Percentiles rank a stretch among this genome's conserved stretches.
Conservation (phyloP, 2,888 invertebrate genomes). For the Torymus auratus region DNA sequence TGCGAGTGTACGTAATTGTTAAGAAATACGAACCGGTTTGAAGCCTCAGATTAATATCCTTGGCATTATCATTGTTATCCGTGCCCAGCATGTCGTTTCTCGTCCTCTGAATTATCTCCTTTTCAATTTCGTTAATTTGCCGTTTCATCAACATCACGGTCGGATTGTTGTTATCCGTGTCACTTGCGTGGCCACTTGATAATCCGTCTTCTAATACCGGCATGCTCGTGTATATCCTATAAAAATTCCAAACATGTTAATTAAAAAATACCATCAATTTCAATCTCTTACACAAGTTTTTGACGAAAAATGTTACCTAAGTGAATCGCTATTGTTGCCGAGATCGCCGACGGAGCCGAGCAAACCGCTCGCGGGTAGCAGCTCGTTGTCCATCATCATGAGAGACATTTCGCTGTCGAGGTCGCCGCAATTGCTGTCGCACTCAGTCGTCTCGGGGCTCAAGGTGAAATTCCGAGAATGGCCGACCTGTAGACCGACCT, state of each 20-base stretch:
- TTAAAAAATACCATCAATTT: too few relatives aligned
- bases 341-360: conserved; percentile 78
- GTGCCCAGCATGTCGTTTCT: conserved; percentile 72
- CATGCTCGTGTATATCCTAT: conserved; percentile 85
- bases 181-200: conserved; percentile 95
- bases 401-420: conserved; percentile 90
- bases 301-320: conserved; percentile 72
- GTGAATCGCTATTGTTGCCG: conserved; percentile 81
- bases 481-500: conserved; percentile 82
- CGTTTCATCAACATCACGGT: conserved; percentile 82
- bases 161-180: conserved; percentile 92
- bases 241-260: too few relatives aligned
- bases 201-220: conserved; percentile 96
- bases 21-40: conserved; percentile 47
- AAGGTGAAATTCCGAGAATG: conserved; percentile 91
- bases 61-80: conserved; percentile 68
- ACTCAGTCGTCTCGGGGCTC: conserved; percentile 95
- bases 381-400: conserved; percentile 85
- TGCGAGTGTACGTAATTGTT: conserved; percentile 6
- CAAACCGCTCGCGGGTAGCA: conserved; percentile 73
- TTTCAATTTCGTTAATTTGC: conserved; percentile 86
- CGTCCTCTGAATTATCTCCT: conserved; percentile 83
- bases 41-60: conserved; percentile 68
- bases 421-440: conserved; percentile 92
- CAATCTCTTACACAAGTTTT: too few relatives aligned